A percentile compares a stretch with the other conserved stretches of the same genome.
Evolutionary conservation across 2,888 invertebrate species (phyloP).

Genomic region (Mesodorylaimus sp.): DNA sequence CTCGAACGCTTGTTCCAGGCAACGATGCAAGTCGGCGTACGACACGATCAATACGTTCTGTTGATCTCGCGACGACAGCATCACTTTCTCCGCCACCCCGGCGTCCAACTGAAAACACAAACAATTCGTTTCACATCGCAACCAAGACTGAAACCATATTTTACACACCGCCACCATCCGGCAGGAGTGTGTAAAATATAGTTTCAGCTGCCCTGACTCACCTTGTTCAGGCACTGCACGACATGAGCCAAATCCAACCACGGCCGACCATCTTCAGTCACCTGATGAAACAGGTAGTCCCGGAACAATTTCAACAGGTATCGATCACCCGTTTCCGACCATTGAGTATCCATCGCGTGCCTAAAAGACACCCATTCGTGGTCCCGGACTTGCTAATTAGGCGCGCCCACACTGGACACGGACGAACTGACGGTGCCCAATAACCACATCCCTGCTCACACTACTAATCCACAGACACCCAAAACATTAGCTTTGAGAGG

Average conservation of each 20-base stretch:
- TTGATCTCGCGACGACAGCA: constrained; percentile 84
- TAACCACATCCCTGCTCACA: too few relatives aligned
- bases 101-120: constrained; percentile 34
- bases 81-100: constrained; percentile 46
- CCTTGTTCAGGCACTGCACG: constrained; percentile 74
- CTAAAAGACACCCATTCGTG: constrained; percentile 36
- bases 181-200: too few relatives aligned
- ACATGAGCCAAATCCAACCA: constrained; percentile 94
- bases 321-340: constrained; percentile 95
- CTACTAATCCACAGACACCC: too few relatives aligned
- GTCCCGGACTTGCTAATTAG: not conserved
- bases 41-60: constrained; percentile 86
- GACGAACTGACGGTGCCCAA: too few relatives aligned
- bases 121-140: not conserved
- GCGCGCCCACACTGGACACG: too few relatives aligned
- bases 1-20: constrained; percentile 73
- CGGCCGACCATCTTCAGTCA: constrained; percentile 71
- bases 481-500: too few relatives aligned
- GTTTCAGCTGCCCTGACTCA: constrained; percentile 17
- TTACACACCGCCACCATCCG: too few relatives aligned
- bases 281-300: constrained; percentile 90
- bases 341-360: constrained; percentile 71
- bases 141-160: too few relatives aligned
- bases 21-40: constrained; percentile 82
- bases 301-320: constrained; percentile 95